Evolutionary conservation across 1,140 invertebrate species (phyloP).

Genomic region (Pantala flavescens): DNA sequence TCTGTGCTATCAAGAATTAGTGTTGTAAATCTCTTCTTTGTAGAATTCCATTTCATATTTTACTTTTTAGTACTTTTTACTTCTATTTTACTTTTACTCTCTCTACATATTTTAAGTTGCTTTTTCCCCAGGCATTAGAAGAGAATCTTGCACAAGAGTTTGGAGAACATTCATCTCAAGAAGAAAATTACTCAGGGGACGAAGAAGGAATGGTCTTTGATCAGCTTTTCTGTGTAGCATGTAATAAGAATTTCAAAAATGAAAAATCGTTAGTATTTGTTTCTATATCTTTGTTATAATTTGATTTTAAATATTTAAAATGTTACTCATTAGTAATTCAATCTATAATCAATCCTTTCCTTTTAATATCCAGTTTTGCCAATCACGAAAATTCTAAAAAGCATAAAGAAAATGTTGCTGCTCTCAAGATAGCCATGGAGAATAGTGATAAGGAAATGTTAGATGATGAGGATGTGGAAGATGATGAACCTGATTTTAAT

Average conservation of each 20-base stretch:
- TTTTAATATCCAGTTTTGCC: constrained; percentile 42
- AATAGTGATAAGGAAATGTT: constrained; percentile 40
- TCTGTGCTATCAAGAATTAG: too few species aligned
- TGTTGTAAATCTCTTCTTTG: too few species aligned
- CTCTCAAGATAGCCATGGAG: constrained; percentile 50
- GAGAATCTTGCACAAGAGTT: constrained; percentile 45
- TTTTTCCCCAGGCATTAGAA: constrained; percentile 38
- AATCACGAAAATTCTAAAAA: constrained; percentile 94
- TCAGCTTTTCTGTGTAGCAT: constrained; percentile 75
- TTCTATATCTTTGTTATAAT: not conserved
- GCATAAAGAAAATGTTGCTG: constrained; percentile 72
- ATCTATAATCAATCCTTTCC: too few species aligned
- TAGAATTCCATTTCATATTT: not conserved
- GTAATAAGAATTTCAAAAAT: constrained; percentile 88
- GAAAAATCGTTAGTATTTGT: constrained; percentile 52
- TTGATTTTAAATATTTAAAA: too few species aligned
- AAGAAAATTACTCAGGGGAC: constrained; percentile 28
- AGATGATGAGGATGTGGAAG: constrained; percentile 27
- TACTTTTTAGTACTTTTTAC: not conserved
- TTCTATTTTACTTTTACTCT: constrained; percentile 12
- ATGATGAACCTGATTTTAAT: constrained; percentile 24
- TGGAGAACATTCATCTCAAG: constrained; percentile 36
- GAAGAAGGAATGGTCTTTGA: constrained; percentile 28
- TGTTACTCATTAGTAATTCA: too few species aligned
- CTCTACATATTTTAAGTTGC: not conserved